Evolutionary conservation across 2,888 invertebrate species (phyloP).

Genomic region (Aromia moschata): DNA sequence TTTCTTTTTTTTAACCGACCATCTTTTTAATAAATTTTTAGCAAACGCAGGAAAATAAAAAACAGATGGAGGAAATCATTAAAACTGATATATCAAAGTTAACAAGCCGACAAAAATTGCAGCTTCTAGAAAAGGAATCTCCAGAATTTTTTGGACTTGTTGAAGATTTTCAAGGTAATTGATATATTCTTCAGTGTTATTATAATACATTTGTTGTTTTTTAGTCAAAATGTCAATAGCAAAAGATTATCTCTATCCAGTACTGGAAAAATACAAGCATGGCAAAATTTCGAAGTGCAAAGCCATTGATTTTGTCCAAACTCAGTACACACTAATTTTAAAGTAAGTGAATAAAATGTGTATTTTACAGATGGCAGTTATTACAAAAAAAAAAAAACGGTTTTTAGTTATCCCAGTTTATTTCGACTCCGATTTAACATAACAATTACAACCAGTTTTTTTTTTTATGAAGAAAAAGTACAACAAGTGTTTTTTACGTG

Average conservation of each 20-base stretch:
- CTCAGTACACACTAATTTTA: conserved; percentile 60
- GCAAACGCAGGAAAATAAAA: conserved; percentile 53
- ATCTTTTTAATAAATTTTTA: too few relatives aligned
- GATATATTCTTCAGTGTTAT: not conserved
- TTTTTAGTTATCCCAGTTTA: too few relatives aligned
- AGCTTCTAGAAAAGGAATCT: conserved; percentile 83
- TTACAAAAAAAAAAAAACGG: too few relatives aligned
- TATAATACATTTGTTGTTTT: conserved; percentile 27
- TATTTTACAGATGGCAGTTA: not conserved
- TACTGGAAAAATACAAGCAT: conserved; percentile 71
- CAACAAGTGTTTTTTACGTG: too few relatives aligned
- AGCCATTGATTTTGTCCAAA: conserved; percentile 76
- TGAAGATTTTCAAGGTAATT: conserved; percentile 77
- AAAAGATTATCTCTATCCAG: conserved; percentile 73
- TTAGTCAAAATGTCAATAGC: conserved; percentile 68
- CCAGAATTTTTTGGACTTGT: conserved; percentile 85
- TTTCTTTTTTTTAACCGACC: too few relatives aligned
- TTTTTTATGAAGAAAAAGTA: too few relatives aligned
- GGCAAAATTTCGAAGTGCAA: conserved; percentile 72
- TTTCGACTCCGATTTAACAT: too few relatives aligned
- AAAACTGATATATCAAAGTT: conserved; percentile 81
- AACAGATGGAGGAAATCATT: conserved; percentile 68
- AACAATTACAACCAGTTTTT: too few relatives aligned
- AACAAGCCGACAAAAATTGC: conserved; percentile 78
- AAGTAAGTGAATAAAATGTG: conserved; percentile 60